Conservation (phyloP, 2,888 invertebrate species). For the Luperina nickerlii region DNA sequence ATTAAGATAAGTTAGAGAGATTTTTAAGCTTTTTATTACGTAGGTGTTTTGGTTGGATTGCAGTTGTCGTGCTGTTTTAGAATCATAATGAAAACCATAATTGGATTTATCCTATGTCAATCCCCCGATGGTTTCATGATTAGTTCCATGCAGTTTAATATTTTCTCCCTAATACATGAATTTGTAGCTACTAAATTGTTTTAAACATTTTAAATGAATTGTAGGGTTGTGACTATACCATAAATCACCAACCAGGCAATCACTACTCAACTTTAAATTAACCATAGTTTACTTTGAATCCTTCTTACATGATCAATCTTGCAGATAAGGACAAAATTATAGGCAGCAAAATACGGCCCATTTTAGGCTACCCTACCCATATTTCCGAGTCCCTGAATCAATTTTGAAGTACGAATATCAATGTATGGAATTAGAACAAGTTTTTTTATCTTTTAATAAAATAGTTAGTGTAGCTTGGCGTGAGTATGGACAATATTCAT, state of each 20-base stretch:
- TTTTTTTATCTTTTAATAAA: conserved; percentile 60
- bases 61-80: no score
- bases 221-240: background rate
- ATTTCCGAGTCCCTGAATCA: conserved; percentile 40
- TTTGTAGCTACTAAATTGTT: background rate
- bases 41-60: no score
- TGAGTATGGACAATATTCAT: conserved; percentile 54
- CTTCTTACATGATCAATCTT: conserved; percentile 17
- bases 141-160: background rate
- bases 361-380: conserved; percentile 9
- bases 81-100: no score
- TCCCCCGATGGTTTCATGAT: background rate
- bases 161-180: background rate
- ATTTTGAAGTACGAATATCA: conserved; percentile 50
- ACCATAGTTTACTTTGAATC: background rate
- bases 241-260: conserved; percentile 16
- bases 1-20: no score
- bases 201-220: background rate
- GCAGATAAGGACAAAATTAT: conserved; percentile 36
- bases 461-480: conserved; percentile 48
- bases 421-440: conserved; percentile 52
- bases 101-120: background rate
- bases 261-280: conserved; percentile 3
- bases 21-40: no score
- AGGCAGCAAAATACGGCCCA: conserved; percentile 10